Conservation (phyloP, 2,113 vertebrate species). For the Taurulus bubalis region DNA sequence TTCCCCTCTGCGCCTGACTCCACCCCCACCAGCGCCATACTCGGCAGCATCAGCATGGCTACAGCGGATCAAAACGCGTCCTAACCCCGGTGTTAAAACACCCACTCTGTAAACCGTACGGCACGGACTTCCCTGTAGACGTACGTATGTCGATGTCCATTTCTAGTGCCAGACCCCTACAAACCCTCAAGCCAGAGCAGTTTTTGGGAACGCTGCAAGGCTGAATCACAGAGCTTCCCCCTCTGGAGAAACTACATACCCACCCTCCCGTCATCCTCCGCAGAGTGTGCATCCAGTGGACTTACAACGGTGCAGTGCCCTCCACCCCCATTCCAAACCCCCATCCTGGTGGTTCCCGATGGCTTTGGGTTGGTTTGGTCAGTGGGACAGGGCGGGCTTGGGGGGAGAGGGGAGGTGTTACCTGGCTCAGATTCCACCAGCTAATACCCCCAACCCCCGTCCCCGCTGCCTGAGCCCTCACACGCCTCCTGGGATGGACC, state of each 20-base stretch:
- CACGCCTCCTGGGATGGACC: constrained; percentile 49
- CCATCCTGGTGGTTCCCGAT: neutral
- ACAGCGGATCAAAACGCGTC: constrained; percentile 58
- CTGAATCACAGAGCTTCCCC: constrained; percentile 68
- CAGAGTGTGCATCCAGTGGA: constrained; percentile 37
- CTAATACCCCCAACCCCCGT: constrained; percentile 23
- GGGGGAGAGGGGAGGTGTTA: constrained; percentile 40
- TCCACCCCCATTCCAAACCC: neutral
- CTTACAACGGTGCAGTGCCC: constrained; percentile 32
- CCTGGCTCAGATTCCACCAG: constrained; percentile 51
- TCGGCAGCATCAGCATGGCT: constrained; percentile 80
- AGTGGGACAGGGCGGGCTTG: neutral
- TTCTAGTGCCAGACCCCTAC: constrained; percentile 69
- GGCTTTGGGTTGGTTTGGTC: constrained; percentile 10
- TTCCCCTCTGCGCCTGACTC: constrained; percentile 43
- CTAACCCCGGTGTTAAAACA: constrained; percentile 44
- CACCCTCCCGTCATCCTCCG: constrained; percentile 27
- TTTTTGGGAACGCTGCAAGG: constrained; percentile 13
- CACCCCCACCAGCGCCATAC: constrained; percentile 73
- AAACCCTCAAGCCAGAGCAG: neutral
- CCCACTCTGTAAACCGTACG: constrained; percentile 56
- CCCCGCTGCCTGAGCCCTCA: constrained; percentile 19
- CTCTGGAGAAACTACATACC: constrained; percentile 23
- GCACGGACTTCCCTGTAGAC: constrained; percentile 67
- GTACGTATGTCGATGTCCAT: constrained; percentile 70